A percentile compares a stretch with the other conserved stretches of the same genome.
Evolutionary conservation across 2,888 invertebrate species (phyloP).

Genomic region (Cetonia aurata): DNA sequence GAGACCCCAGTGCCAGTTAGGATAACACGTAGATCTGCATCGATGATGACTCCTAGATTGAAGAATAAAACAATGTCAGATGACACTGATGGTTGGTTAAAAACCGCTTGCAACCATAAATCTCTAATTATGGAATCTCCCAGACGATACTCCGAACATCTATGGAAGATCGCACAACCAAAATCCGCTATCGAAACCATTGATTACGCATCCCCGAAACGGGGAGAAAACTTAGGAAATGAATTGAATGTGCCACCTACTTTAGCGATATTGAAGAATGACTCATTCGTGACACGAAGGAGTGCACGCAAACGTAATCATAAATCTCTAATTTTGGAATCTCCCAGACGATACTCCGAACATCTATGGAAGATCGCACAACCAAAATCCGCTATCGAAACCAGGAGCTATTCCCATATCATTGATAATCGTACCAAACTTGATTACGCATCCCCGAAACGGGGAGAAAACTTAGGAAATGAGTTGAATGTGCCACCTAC

Average conservation of each 20-base stretch:
- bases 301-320: not conserved
- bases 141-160: not conserved
- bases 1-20: not conserved
- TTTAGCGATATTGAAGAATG: not conserved
- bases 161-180: not conserved
- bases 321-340: not conserved
- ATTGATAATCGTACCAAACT: not conserved
- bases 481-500: no score
- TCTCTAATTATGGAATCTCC: not conserved
- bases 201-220: no score
- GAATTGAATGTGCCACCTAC: no score
- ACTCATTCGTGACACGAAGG: not conserved
- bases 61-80: no score
- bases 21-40: not conserved
- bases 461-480: no score
- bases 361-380: not conserved
- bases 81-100: not conserved
- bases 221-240: no score
- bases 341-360: slow-evolving; percentile 6
- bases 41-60: no score
- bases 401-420: not conserved
- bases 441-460: no score
- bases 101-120: not conserved
- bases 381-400: no score
- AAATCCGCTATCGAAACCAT: not conserved